Evolutionary conservation across 2,113 vertebrate species (phyloP).

Genomic region (Miniopterus natalensis): DNA sequence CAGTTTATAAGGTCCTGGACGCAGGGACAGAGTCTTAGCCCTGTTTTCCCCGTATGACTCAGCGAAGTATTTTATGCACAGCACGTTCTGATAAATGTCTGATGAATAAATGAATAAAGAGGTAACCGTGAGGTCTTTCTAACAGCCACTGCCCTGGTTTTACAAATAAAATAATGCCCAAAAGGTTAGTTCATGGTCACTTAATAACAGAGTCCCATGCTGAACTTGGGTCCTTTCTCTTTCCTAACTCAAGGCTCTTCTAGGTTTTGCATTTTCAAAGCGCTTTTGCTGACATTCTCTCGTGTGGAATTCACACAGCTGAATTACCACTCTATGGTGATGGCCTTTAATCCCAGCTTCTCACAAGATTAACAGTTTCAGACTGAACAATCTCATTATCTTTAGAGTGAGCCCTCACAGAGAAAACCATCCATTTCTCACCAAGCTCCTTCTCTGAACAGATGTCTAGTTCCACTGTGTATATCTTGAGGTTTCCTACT

Average conservation of each 20-base stretch:
- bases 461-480: not conserved
- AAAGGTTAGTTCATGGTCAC: not conserved
- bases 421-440: not conserved
- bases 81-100: not conserved
- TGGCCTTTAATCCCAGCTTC: constrained; percentile 23
- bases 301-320: not conserved
- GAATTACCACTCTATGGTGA: not conserved
- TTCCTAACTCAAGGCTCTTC: not conserved
- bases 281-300: not conserved
- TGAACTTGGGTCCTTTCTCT: not conserved
- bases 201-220: not conserved
- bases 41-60: not conserved
- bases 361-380: constrained; percentile 24
- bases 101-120: constrained; percentile 33
- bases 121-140: not conserved
- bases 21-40: not conserved
- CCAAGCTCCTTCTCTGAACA: not conserved
- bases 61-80: not conserved
- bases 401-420: not conserved
- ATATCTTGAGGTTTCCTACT: not conserved
- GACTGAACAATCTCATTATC: constrained; percentile 18
- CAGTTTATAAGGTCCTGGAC: not conserved
- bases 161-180: not conserved
- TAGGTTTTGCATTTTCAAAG: constrained; percentile 12
- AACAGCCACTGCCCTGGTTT: not conserved